Conservation (phyloP, 2,888 invertebrate genomes). For the Campaea margaritaria region DNA sequence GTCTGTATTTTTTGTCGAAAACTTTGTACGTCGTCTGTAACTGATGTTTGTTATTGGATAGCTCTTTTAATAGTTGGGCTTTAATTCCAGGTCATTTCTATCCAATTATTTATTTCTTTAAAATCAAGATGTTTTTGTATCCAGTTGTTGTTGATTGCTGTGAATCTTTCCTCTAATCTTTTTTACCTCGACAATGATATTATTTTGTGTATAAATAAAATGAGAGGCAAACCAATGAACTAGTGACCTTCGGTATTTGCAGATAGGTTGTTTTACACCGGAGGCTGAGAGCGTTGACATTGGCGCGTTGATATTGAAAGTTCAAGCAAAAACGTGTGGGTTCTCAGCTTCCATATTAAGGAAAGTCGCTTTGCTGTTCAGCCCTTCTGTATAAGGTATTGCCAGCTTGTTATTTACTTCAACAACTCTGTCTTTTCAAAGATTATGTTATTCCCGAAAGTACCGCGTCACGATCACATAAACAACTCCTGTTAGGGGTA, state of each 20-base stretch:
- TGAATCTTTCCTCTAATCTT: not conserved
- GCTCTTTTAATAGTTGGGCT: too few species aligned
- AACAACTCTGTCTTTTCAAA: not conserved
- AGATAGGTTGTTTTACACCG: conserved; percentile 17
- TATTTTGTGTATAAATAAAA: not conserved
- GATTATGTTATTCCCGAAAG: not conserved
- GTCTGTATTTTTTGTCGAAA: too few species aligned
- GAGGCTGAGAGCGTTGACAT: conserved; percentile 32
- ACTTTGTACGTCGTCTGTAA: too few species aligned
- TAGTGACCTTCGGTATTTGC: conserved; percentile 28
- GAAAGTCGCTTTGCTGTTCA: conserved; percentile 37
- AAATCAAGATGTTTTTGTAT: not conserved
- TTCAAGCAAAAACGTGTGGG: conserved; percentile 37
- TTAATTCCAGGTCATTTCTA: too few species aligned
- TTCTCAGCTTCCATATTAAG: conserved; percentile 30
- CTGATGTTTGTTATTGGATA: too few species aligned
- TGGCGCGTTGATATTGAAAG: conserved; percentile 38
- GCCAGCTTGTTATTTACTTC: conserved; percentile 4
- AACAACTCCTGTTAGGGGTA: too few species aligned
- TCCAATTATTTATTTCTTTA: too few species aligned
- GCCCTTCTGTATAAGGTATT: conserved; percentile 9
- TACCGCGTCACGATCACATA: too few species aligned
- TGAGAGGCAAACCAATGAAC: conserved; percentile 17
- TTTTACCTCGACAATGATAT: too few species aligned
- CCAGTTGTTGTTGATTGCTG: not conserved